Percentiles rank a stretch among this genome's conserved stretches.
These are phyloP conservation scores for Orycteropus afer DNA, from an alignment of 2,113 vertebrate genomes.

Conservation along the genomic window DNA sequence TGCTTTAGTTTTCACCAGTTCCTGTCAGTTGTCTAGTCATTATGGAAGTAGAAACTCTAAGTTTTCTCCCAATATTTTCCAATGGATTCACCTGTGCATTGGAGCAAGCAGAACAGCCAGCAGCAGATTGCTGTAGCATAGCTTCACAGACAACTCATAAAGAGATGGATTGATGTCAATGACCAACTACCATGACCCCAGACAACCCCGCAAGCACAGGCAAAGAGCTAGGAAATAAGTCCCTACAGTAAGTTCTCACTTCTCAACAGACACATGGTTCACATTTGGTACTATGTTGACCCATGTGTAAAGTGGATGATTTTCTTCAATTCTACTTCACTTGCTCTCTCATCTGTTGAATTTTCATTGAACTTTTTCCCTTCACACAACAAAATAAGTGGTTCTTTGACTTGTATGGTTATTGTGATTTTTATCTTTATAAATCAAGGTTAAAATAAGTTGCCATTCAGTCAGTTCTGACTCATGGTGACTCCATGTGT, in stretches of 20 bases:
- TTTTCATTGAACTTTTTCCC: not conserved
- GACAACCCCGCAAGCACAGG: not conserved
- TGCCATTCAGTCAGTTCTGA: too few relatives aligned
- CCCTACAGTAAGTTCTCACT: not conserved
- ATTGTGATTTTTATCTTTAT: slow-evolving; percentile 8
- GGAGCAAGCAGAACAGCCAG: not conserved
- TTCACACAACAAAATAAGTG: not conserved
- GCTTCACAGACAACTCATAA: not conserved
- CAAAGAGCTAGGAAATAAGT: not conserved
- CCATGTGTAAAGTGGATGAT: not conserved
- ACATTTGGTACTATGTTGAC: not conserved
- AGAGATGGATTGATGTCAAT: not conserved
- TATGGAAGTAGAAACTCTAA: not conserved
- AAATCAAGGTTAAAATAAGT: not conserved
- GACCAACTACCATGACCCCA: not conserved
- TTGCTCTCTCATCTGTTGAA: not conserved
- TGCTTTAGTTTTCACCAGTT: not conserved
- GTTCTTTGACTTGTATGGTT: not conserved
- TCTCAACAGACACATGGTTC: not conserved
- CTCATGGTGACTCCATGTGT: not conserved
- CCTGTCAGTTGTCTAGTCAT: not conserved
- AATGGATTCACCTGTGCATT: not conserved
- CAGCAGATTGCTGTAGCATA: too few relatives aligned
- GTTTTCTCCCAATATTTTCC: not conserved
- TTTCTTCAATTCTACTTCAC: not conserved